A percentile compares a stretch with the other conserved stretches of the same genome.
Conservation (phyloP, 2,113 vertebrate genomes). For the Nycticorax nycticorax region DNA sequence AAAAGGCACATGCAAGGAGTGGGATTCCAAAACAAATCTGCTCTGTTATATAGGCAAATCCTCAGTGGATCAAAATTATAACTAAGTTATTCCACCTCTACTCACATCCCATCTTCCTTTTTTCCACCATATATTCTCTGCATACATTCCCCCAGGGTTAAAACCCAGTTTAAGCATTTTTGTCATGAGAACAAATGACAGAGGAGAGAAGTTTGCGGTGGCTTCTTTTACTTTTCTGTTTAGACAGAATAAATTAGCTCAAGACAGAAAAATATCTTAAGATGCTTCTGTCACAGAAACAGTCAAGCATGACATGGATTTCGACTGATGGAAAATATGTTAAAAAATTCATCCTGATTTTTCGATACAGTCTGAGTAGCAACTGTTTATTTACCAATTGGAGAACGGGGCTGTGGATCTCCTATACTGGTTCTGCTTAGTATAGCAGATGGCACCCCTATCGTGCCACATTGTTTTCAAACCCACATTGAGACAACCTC, state of each 20-base stretch:
- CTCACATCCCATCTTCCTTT: neutral
- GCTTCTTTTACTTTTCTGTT: slow-evolving; percentile 10
- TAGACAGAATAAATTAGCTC: slow-evolving; percentile 34
- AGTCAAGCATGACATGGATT: slow-evolving; percentile 39
- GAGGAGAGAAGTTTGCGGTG: neutral
- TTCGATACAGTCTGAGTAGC: slow-evolving; percentile 8
- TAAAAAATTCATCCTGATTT: neutral
- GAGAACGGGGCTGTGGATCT: neutral
- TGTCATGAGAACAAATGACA: slow-evolving; percentile 22
- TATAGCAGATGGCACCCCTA: neutral
- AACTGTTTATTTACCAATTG: slow-evolving; percentile 25
- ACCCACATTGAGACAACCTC: neutral
- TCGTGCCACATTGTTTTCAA: slow-evolving; percentile 6
- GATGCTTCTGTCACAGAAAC: slow-evolving; percentile 38
- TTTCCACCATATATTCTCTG: neutral
- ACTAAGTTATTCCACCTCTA: neutral
- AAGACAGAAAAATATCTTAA: slow-evolving; percentile 39
- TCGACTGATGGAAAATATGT: slow-evolving; percentile 33
- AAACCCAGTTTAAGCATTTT: neutral
- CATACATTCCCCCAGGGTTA: neutral
- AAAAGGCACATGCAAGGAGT: fast-evolving
- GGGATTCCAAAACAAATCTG: neutral
- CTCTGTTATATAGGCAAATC: neutral
- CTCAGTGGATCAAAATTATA: neutral
- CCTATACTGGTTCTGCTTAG: neutral